Evolutionary conservation across 2,888 invertebrate genomes (phyloP), one percentile per base, ranked within the genome.

Genomic region (Eupithecia dodoneata): DNA sequence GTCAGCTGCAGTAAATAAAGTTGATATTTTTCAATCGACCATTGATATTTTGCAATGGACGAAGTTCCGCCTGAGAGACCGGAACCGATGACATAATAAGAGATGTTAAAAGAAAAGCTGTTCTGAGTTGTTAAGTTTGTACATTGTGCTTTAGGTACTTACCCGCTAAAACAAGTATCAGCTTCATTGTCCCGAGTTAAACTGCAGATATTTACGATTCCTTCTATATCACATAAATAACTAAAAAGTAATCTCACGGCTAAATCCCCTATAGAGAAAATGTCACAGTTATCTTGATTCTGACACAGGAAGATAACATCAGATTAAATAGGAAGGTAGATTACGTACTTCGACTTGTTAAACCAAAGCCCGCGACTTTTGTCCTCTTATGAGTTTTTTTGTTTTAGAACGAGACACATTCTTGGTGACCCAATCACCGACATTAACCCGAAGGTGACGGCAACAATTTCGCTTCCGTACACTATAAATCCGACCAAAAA

Each of bases 121-220:
- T 55, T 55, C 3, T n/a, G 7, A n/a, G 47, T 47, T 47, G 1
- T 12, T 15, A n/a, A 9, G 59, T 59, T 18, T 2, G n/a, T 55
- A n/a, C 18, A 41, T 10, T 42, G 42, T 15, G 44, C 49, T 44
- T 18, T 30, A 30, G 30, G 30, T 30, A 73, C 86, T 79, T 83
- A 94, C 94, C 93, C 86, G 93, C 89, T 59, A 93, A 81, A 45
- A 93, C 78, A 72, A 93, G 78, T 69, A 93, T 80, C 87, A 90
- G 87, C 90, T 87, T 90, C 93, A 94, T 93, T 72, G 70, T 73
- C 71, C 76, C 45, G 79, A 76, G 79, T 67, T 41, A 77, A 76
- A 86, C 85, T 85, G 82, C 73, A 49, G 49, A 2, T 76, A 71
- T 52, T 12, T 30, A 15, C 45, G 47, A 18, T 6, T 44, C 13